Base-by-base conservation (phyloP, 2,797 vertebrate species). In the Ctenochaetus hawaiiensis region DNA sequence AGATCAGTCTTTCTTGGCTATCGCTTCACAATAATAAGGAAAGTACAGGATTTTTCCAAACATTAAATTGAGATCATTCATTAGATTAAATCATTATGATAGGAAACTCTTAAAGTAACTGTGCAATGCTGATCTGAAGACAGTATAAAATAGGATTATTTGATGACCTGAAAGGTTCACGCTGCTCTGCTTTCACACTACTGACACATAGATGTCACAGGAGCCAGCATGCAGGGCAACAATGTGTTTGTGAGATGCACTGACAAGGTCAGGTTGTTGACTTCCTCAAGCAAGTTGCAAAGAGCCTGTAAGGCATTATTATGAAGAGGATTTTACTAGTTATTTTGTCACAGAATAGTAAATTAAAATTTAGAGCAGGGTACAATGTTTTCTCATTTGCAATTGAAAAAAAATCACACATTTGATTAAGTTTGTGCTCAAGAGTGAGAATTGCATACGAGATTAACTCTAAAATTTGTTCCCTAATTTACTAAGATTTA, bases 141-240 rank as follows among this genome's bases (percentile, higher is more conserved):
- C 49, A 57, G 71, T 51, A 60, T 63, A 72, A 53, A 64, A 62
- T 26, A 54, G 67, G 61, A 75, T 81, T 84, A 75, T 67, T 47
- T 39, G 56, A 77, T 82, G 87, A 90, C 91, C 86, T 61, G 65
- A 56, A 84, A 84, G 73, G 80, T 74, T 74, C 82, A 80, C 52
- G 79, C 81, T 79, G 85, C 76, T 86, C 54, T 72, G 72, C 66
- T 78, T 81, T 87, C 84, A 87, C 83, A 86, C 80, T 52, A 59
- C 69, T 82, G 78, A 80, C 79, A 84, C 80, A 62, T 71, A 78
- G 84, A 87, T 88, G 87, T 90, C 81, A 83, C 80, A 78, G 39
- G 64, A 78, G 61, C 60, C 75, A 82, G 62, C 77, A 77, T 86
- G 86, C 67, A 79, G 72, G 37, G 68, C 53, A 68, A 78, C 81